These are phyloP conservation scores for Listronotus bonariensis DNA, from an alignment of 1,140 invertebrate species.

Conservation along the genomic window DNA sequence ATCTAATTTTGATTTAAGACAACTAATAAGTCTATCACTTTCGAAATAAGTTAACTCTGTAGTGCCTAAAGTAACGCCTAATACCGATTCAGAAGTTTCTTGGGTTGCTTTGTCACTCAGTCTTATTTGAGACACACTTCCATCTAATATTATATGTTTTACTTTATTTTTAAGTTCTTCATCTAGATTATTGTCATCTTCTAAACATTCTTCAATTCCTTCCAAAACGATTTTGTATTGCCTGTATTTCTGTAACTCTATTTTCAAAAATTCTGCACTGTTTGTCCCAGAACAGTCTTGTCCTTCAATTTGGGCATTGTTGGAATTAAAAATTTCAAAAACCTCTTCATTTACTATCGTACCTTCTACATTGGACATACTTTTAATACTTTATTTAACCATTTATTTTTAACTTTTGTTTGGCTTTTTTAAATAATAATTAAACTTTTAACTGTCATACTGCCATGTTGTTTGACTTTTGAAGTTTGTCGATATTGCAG, in stretches of 20 bases:
- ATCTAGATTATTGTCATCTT: conserved; percentile 25
- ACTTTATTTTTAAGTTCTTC: conserved; percentile 33
- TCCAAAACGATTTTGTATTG: conserved; percentile 40
- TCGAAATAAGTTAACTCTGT: conserved; percentile 36
- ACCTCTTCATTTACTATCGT: conserved; percentile 1
- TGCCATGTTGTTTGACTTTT: too few relatives aligned
- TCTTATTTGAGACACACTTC: conserved; percentile 20
- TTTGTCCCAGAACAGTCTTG: conserved; percentile 32
- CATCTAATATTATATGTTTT: conserved; percentile 31
- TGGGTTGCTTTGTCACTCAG: conserved; percentile 18
- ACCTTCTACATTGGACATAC: conserved; percentile 24
- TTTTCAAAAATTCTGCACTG: conserved; percentile 30
- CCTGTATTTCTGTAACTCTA: conserved; percentile 33
- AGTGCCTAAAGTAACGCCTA: conserved; percentile 30
- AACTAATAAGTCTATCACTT: conserved; percentile 19
- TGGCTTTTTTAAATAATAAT: not conserved
- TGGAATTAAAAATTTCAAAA: conserved; percentile 1
- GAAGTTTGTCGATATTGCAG: too few relatives aligned
- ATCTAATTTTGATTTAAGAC: conserved; percentile 28
- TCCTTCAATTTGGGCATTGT: conserved; percentile 17
- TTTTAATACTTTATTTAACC: conserved; percentile 11
- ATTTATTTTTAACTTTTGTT: not conserved
- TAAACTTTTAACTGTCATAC: not conserved
- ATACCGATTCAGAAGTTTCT: conserved; percentile 4
- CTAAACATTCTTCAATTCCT: conserved; percentile 31